phyloP scores from a whole-genome alignment of 2,797 vertebrate genomes.

The Gallinago nigripennis region DNA sequence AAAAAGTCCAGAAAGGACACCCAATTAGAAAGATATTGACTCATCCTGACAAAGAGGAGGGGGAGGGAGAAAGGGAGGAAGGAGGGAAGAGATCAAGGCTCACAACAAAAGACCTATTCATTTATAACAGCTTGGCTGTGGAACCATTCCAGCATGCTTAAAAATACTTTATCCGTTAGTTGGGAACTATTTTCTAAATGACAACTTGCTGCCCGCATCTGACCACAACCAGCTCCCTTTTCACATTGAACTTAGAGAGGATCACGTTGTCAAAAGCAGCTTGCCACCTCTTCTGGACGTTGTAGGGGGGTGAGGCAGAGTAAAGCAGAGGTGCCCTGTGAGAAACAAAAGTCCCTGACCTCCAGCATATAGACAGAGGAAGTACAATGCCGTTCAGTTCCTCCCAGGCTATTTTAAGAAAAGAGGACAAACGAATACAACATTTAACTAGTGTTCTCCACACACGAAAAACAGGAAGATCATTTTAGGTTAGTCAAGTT shows the following conservation, averaged over 20 bases:
- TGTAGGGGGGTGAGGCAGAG: neutral
- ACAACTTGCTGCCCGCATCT: conserved; percentile 13
- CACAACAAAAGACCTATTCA: conserved; percentile 66
- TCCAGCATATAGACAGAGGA: neutral
- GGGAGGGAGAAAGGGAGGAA: conserved; percentile 37
- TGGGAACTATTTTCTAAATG: conserved; percentile 53
- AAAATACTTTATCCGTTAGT: conserved; percentile 62
- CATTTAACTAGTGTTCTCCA: neutral
- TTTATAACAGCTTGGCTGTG: conserved; percentile 63
- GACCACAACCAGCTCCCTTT: conserved; percentile 40
- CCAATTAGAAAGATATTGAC: conserved; percentile 64
- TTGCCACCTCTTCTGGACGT: neutral
- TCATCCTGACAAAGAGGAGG: conserved; percentile 39
- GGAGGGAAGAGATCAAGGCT: conserved; percentile 65
- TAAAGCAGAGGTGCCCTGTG: neutral
- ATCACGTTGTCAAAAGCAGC: conserved; percentile 15
- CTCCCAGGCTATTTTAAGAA: conserved; percentile 51
- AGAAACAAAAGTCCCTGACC: conserved; percentile 35
- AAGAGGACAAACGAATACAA: neutral
- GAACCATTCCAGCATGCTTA: conserved; percentile 54
- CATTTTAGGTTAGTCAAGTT: neutral
- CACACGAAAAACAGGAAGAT: neutral
- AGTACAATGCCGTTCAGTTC: neutral
- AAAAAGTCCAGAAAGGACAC: conserved; percentile 59
- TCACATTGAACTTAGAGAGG: neutral